Conservation (phyloP, 2,113 vertebrate species). For the Dryoscopus gambensis region DNA sequence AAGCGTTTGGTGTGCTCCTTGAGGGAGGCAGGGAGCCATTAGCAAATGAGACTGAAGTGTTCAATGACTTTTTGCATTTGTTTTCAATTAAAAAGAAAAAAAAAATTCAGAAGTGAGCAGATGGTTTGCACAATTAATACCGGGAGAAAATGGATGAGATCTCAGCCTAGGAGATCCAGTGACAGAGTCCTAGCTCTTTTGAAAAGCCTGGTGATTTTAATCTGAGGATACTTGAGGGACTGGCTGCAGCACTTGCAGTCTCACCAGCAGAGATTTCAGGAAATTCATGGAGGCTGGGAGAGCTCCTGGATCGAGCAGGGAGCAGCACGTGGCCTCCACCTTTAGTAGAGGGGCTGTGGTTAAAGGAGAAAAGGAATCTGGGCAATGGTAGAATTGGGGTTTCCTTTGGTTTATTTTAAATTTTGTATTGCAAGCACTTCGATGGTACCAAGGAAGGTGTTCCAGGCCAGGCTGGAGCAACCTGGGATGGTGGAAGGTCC, state of each 20-base stretch:
- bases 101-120: slow-evolving; percentile 20
- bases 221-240: slow-evolving; percentile 18
- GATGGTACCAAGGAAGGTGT: background rate
- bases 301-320: background rate
- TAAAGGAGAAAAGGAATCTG: background rate
- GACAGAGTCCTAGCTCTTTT: background rate
- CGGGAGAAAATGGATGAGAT: slow-evolving; percentile 27
- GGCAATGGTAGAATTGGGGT: background rate
- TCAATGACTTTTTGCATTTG: slow-evolving; percentile 53
- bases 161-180: slow-evolving; percentile 25
- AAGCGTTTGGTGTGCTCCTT: slow-evolving; percentile 25
- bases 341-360: accelerated
- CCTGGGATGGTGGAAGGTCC: background rate
- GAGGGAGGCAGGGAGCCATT: slow-evolving; percentile 62
- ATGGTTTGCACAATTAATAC: slow-evolving; percentile 44
- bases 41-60: slow-evolving; percentile 63
- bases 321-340: background rate
- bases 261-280: background rate
- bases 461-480: background rate
- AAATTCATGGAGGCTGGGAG: accelerated
- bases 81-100: slow-evolving; percentile 44
- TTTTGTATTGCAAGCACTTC: background rate
- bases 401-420: background rate
- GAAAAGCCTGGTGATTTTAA: slow-evolving; percentile 11
- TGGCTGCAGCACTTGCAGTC: background rate